Percentiles rank a stretch among this genome's conserved stretches.
phyloP scores from a whole-genome alignment of 2,113 vertebrate genomes.

The Micronycteris hirsuta region DNA sequence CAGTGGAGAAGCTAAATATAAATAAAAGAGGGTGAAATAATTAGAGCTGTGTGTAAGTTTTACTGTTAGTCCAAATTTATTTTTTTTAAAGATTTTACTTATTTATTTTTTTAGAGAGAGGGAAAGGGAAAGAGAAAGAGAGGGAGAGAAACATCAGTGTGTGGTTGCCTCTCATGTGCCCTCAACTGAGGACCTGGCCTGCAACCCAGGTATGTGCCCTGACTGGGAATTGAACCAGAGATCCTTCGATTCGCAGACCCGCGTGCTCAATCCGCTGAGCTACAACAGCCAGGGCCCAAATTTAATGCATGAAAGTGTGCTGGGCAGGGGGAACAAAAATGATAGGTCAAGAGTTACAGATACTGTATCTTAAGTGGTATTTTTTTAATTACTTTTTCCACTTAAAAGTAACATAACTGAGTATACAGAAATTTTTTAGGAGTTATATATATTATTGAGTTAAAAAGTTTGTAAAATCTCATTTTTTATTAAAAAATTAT shows the following conservation, averaged over 20 bases:
- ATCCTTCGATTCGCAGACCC: too few species aligned
- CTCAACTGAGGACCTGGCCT: too few species aligned
- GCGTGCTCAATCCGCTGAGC: too few species aligned
- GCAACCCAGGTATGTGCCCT: too few species aligned
- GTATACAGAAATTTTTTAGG: neutral
- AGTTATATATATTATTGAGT: neutral
- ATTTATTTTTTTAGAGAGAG: too few species aligned
- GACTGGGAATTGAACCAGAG: too few species aligned
- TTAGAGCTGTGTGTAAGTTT: neutral
- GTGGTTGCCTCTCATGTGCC: too few species aligned
- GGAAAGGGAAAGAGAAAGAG: too few species aligned
- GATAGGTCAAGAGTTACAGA: neutral
- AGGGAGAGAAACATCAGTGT: too few species aligned
- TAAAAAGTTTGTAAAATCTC: neutral
- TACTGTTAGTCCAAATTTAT: neutral
- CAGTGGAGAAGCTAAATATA: slow-evolving; percentile 62
- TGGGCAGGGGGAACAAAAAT: neutral
- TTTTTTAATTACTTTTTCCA: slow-evolving; percentile 26
- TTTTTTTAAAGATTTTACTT: too few species aligned
- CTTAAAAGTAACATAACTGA: slow-evolving; percentile 15
- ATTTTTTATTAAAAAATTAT: slow-evolving; percentile 29
- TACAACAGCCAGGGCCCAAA: neutral
- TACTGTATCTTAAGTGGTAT: neutral
- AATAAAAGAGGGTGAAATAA: slow-evolving; percentile 18
- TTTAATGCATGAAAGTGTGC: neutral